A percentile compares a stretch with the other conserved stretches of the same genome.
Evolutionary conservation across 2,888 invertebrate genomes (phyloP).

Genomic region (Syrphus vitripennis): DNA sequence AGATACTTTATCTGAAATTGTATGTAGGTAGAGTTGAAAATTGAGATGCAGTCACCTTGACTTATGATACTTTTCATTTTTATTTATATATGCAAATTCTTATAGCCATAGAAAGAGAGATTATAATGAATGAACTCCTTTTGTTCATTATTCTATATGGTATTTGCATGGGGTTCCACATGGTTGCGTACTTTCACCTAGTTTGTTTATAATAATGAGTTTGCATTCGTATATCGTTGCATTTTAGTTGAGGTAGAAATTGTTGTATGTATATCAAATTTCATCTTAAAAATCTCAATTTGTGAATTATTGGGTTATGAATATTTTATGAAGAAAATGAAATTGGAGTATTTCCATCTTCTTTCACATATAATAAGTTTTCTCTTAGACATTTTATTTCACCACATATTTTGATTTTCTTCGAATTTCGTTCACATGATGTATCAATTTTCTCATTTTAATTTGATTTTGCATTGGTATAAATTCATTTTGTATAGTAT

Average conservation of each 20-base stretch:
- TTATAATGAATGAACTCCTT: neutral
- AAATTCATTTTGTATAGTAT: neutral
- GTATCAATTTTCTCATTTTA: neutral
- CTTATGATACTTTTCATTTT: conserved; percentile 15
- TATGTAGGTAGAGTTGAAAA: neutral
- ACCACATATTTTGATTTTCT: neutral
- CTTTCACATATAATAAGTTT: neutral
- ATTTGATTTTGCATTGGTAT: neutral
- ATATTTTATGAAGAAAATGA: neutral
- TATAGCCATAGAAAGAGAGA: neutral
- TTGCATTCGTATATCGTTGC: conserved; percentile 20
- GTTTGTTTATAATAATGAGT: conserved; percentile 21
- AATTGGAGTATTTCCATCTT: neutral
- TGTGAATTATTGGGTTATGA: neutral
- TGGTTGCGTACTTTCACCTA: conserved; percentile 57
- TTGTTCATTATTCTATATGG: conserved; percentile 29
- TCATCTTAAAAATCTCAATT: conserved; percentile 6
- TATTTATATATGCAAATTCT: neutral
- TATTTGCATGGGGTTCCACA: conserved; percentile 57
- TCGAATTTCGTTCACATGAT: neutral
- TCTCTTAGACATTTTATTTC: neutral
- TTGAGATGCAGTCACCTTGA: conserved; percentile 13
- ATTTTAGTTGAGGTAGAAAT: neutral
- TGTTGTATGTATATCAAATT: neutral
- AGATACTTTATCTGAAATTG: neutral